Evolutionary conservation across 2,113 vertebrate genomes (phyloP).

Genomic region (Probosciger aterrimus): DNA sequence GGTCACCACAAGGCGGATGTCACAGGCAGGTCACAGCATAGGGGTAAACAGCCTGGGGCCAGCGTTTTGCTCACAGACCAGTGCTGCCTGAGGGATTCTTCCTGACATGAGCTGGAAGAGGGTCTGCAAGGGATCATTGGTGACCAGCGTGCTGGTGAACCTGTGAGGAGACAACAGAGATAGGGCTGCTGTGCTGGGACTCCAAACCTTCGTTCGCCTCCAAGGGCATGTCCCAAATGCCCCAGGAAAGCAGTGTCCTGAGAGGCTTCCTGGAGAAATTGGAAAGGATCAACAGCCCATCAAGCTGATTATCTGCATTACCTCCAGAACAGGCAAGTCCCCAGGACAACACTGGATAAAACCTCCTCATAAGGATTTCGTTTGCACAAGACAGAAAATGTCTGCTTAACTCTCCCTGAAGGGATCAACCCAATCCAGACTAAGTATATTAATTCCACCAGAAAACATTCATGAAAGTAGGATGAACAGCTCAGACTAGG

Average conservation of each 20-base stretch:
- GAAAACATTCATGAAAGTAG: rapidly evolving
- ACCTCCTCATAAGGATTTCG: neutral
- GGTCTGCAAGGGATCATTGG: constrained; percentile 88
- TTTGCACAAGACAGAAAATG: neutral
- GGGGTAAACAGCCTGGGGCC: neutral
- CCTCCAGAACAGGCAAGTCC: neutral
- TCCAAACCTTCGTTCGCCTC: neutral
- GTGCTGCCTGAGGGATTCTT: constrained; percentile 82
- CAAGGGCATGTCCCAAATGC: neutral
- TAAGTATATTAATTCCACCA: neutral
- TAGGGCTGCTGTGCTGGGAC: neutral
- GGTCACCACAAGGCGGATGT: neutral
- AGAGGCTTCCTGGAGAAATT: neutral
- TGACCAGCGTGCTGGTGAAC: constrained; percentile 84
- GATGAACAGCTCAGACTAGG: neutral
- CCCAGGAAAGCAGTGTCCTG: neutral
- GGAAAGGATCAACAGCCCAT: neutral
- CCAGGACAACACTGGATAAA: neutral
- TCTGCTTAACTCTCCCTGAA: constrained; percentile 16
- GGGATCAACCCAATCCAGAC: neutral
- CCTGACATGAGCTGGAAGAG: constrained; percentile 91
- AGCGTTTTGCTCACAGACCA: constrained; percentile 66
- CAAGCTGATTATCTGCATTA: neutral
- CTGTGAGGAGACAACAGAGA: constrained; percentile 63
- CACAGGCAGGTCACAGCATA: neutral